Evolutionary conservation across 2,797 vertebrate genomes (phyloP).

Genomic region (Hipposideros larvatus): DNA sequence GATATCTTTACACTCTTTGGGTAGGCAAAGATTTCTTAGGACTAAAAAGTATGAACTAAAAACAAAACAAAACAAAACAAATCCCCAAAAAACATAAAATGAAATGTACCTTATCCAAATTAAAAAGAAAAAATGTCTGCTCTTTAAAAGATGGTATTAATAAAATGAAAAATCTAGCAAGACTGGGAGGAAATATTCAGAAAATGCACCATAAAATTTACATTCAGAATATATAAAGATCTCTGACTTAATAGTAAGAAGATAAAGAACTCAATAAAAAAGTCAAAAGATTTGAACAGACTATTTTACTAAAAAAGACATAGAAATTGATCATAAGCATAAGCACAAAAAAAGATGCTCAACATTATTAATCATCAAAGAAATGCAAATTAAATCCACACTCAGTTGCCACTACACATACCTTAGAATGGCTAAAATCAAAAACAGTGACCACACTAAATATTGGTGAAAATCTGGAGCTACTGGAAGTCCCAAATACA

Average conservation of each 20-base stretch:
- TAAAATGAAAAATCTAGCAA: not conserved
- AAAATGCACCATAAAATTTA: not conserved
- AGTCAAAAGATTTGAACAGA: not conserved
- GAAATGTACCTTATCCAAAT: not conserved
- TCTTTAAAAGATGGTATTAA: not conserved
- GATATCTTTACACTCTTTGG: not conserved
- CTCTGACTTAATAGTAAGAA: not conserved
- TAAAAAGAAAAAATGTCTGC: not conserved
- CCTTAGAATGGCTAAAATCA: not conserved
- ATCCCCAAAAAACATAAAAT: not conserved
- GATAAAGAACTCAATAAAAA: not conserved
- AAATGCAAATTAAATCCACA: not conserved
- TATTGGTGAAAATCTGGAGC: not conserved
- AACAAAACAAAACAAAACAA: no score
- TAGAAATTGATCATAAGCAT: not conserved
- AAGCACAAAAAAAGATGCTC: not conserved
- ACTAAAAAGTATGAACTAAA: no score
- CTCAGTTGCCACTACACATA: not conserved
- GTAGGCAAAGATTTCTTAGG: not conserved
- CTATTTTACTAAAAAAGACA: not conserved
- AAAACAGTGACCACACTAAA: not conserved
- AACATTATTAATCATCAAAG: not conserved
- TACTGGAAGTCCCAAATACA: not conserved
- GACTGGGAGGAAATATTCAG: not conserved
- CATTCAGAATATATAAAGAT: not conserved